These are phyloP conservation scores for Parambassis ranga DNA, from an alignment of 2,797 vertebrate genomes.

Conservation along the genomic window DNA sequence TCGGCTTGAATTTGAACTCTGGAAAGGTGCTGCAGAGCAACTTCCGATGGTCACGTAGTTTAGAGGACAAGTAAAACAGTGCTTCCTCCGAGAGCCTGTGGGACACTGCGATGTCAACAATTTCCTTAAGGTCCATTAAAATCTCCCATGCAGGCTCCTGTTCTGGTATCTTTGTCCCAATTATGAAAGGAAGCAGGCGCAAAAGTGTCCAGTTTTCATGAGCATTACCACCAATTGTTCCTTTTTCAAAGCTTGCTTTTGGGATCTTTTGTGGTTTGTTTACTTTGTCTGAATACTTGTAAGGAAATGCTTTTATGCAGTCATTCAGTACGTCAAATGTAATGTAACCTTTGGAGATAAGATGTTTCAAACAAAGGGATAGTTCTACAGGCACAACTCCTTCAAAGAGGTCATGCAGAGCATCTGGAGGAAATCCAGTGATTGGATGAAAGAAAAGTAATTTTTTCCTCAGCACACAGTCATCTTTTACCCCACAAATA, in stretches of 20 bases:
- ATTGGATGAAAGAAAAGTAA: background rate
- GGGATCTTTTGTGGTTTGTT: background rate
- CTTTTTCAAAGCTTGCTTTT: background rate
- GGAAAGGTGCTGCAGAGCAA: background rate
- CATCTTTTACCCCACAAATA: background rate
- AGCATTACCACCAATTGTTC: background rate
- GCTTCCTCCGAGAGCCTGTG: background rate
- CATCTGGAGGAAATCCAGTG: background rate
- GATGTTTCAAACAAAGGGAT: background rate
- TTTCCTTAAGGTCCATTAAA: background rate
- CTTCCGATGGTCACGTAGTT: background rate
- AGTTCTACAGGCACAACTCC: background rate
- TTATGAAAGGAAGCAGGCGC: constrained; percentile 13
- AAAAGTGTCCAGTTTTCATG: constrained; percentile 35
- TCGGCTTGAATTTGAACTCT: background rate
- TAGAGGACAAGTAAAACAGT: background rate
- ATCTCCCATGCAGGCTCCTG: constrained; percentile 18
- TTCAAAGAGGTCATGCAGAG: background rate
- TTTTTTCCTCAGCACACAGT: background rate
- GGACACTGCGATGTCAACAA: background rate
- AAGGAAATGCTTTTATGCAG: background rate
- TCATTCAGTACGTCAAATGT: background rate
- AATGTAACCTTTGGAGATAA: background rate
- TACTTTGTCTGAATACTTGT: background rate
- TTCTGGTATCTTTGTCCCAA: constrained; percentile 22